Evolutionary conservation across 2,888 invertebrate genomes (phyloP).

Genomic region (Branchellion lobata): DNA sequence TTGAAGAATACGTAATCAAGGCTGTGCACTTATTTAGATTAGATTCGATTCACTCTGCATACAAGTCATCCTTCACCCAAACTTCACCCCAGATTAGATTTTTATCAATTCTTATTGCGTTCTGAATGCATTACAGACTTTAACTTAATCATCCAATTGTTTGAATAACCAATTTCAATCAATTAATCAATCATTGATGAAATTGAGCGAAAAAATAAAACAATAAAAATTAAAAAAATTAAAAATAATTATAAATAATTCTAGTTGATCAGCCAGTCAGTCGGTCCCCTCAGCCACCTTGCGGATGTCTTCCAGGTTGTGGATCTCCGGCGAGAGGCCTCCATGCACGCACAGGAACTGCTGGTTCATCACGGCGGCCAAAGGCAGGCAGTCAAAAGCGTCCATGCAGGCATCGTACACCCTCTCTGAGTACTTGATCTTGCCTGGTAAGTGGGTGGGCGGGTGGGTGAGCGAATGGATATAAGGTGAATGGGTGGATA

Average conservation of each 20-base stretch:
- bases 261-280: not conserved
- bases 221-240: not conserved
- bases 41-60: too few species aligned
- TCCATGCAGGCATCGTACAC: slow-evolving; percentile 99
- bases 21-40: too few species aligned
- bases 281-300: slow-evolving; percentile 67
- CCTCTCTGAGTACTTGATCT: slow-evolving; percentile 99
- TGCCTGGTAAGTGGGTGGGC: too few species aligned
- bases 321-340: slow-evolving; percentile 97
- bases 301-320: slow-evolving; percentile 98
- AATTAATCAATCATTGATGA: too few species aligned
- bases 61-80: too few species aligned
- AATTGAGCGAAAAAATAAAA: not conserved
- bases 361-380: slow-evolving; percentile 99
- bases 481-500: not conserved
- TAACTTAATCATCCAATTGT: too few species aligned
- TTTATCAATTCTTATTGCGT: too few species aligned
- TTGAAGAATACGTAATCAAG: too few species aligned
- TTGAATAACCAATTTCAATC: too few species aligned
- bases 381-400: slow-evolving; percentile 97
- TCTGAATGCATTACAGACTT: too few species aligned
- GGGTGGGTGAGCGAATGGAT: not conserved
- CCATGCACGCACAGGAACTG: slow-evolving; percentile 99
- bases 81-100: too few species aligned
- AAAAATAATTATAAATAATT: not conserved